Base-by-base conservation (phyloP, 2,888 invertebrate genomes). In the Heteropelma amictum region DNA sequence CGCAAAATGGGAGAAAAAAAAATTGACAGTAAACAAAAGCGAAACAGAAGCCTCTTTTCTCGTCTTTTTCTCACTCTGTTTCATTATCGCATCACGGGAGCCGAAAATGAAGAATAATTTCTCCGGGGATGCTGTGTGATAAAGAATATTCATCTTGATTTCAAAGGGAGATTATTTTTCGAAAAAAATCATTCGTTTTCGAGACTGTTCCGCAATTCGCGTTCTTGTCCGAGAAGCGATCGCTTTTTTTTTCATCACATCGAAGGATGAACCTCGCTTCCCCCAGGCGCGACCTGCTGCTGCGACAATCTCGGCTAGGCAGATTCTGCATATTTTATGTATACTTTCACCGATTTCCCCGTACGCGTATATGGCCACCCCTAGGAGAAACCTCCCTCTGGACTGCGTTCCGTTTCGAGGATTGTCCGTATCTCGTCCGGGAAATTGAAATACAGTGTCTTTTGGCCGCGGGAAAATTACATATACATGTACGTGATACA, bases 371-470 rank as follows among this genome's bases (percentile, higher is more conserved):
- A n/a, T 17, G 14, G 38, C 45, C 42, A 45, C 23, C 35, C 23
- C 26, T 35, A 26, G 21, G 45, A 54, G 45, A 72, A 68, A 60
- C 53, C 33, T 68, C 76, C 76, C 69, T 64, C 68, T 33, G 70
- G 71, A n/a, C n/a, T n/a, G 65, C 54, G 38, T 54, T 70, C 35
- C 28, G 60, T 60, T 76, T 72, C 65, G 56, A 19, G 51, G 73
- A 45, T 28, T 53, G 28, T 64, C 10, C 35, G 71, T 70, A 73
- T 76, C 47, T 60, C 65, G 54, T 63, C 72, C 56, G 60, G 76
- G 77, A 81, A 81, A 81, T 81, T 80, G 80, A 80, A 81, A 80
- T 75, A 56, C 1, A 33, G 14, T 19, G 26, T 40, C 58, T 69
- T 53, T 23, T 26, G 45, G 30, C 58, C 47, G 45, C 33, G 42